phyloP scores from a whole-genome alignment of 2,888 invertebrate genomes.

The Acholoe squamosa region DNA sequence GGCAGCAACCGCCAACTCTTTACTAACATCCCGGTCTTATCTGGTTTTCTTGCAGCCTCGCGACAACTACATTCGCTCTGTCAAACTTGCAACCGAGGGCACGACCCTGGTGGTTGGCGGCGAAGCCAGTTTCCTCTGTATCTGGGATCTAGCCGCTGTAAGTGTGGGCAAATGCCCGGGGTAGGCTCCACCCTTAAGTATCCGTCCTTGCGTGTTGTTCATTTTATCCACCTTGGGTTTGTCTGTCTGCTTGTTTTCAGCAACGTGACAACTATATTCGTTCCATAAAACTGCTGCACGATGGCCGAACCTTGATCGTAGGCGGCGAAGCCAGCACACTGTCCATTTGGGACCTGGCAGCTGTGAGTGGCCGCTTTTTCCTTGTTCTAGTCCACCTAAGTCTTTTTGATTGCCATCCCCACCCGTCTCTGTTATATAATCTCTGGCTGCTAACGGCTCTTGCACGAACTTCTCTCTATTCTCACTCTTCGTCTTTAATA shows the following conservation, averaged over 20 bases:
- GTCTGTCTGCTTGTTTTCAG: slow-evolving; percentile 83
- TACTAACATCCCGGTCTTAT: slow-evolving; percentile 56
- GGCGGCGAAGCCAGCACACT: slow-evolving; percentile 98
- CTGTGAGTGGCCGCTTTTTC: slow-evolving; percentile 82
- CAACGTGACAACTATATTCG: slow-evolving; percentile 98
- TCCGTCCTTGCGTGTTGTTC: slow-evolving; percentile 43
- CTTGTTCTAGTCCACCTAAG: slow-evolving; percentile 48
- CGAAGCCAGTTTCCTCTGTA: slow-evolving; percentile 96
- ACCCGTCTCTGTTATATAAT: not conserved
- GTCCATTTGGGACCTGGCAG: slow-evolving; percentile 97
- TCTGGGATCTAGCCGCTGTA: slow-evolving; percentile 95
- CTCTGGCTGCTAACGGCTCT: not conserved
- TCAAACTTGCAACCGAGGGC: slow-evolving; percentile 95
- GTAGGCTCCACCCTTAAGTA: not conserved
- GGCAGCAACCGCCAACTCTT: not conserved
- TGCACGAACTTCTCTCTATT: slow-evolving; percentile 6
- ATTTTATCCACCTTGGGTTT: slow-evolving; percentile 46
- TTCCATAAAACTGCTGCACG: slow-evolving; percentile 95
- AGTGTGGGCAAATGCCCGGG: slow-evolving; percentile 70
- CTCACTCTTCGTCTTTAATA: not conserved
- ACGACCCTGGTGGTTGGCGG: slow-evolving; percentile 97
- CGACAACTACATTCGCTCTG: slow-evolving; percentile 97
- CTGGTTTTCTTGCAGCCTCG: slow-evolving; percentile 87
- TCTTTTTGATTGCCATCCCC: not conserved
- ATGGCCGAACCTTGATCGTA: slow-evolving; percentile 96